Evolutionary conservation across 1,140 invertebrate genomes (phyloP).

Genomic region (Macrotrachela quadricornifera): DNA sequence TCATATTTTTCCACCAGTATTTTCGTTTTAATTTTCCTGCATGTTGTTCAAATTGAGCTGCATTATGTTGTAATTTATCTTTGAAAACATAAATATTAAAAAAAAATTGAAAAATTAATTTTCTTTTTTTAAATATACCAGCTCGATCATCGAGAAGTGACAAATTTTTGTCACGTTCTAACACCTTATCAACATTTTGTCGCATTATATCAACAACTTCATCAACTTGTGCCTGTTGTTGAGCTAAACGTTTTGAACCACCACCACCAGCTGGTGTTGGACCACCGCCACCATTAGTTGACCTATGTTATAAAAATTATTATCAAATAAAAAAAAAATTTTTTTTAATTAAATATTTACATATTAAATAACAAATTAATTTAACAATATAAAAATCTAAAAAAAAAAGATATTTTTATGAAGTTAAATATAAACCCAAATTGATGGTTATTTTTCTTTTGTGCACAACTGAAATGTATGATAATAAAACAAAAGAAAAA

Average conservation of each 20-base stretch:
- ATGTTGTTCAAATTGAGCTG: conserved; percentile 89
- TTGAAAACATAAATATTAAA: conserved; percentile 10
- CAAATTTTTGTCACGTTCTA: conserved; percentile 89
- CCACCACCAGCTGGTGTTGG: neutral
- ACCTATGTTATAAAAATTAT: neutral
- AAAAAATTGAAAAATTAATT: neutral
- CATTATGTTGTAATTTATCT: conserved; percentile 83
- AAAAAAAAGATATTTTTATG: no score
- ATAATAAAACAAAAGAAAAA: no score
- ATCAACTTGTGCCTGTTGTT: conserved; percentile 91
- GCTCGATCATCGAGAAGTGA: conserved; percentile 87
- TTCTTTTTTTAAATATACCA: conserved; percentile 52
- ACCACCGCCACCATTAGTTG: neutral
- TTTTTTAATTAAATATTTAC: neutral
- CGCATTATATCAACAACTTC: conserved; percentile 94
- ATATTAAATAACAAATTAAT: neutral
- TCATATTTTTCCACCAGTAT: conserved; percentile 93
- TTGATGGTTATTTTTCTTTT: no score
- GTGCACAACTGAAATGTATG: no score
- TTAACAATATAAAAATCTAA: no score
- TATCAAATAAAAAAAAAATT: neutral
- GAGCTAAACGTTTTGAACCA: conserved; percentile 58
- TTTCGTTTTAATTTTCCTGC: conserved; percentile 89
- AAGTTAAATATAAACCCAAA: no score
- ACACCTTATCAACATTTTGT: conserved; percentile 92